Base-by-base conservation (phyloP, 2,888 invertebrate genomes). In the Spilarctia lutea region DNA sequence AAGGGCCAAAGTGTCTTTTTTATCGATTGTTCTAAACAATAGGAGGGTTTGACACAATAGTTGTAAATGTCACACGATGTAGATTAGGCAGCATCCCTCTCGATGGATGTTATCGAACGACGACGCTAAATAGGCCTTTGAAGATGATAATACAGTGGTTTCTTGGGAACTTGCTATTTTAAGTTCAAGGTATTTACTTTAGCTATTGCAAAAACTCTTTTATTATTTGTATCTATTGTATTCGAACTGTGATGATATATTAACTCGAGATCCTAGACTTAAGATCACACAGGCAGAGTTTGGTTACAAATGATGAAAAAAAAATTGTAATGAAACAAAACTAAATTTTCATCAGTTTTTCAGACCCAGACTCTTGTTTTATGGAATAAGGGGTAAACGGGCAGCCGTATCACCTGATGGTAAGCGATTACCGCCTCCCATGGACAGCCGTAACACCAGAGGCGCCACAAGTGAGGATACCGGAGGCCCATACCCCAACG, bases 1-100 rank as follows among this genome's bases (percentile, higher is more conserved):
- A 91, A 91, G 87, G 90, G 93, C 94, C 94, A 94, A 91, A 93
- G 91, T 89, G 88, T 88, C 87, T 90, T 91, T 94, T 94, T 93
- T 94, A 94, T 94, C 94, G 93, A 94, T 93, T 92, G 85, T 79
- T 85, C 89, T 92, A 94, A 93, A 95, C 94, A 95, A 94, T 93
- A 87, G 92, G 86, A 81, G 84, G 83, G 84, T 90, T 89, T 91
- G 92, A 90, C 91, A 91, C 92, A 94, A 94, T 94, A 95, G 94
- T 94, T 90, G 87, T 93, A 93, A 93, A 93, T 91, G 92, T 91
- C 92, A 90, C 90, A 90, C 91, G 95, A 95, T 95, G 91, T 93
- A 95, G 95, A 95, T 96, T 94, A 95, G 94, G 92, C 95, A 94
- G 91, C 94, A 86, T 88, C 86, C 81, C 86, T 82, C 85, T 84